Base-by-base conservation (phyloP, 2,113 vertebrate genomes). In the Chascanopsetta lugubris region DNA sequence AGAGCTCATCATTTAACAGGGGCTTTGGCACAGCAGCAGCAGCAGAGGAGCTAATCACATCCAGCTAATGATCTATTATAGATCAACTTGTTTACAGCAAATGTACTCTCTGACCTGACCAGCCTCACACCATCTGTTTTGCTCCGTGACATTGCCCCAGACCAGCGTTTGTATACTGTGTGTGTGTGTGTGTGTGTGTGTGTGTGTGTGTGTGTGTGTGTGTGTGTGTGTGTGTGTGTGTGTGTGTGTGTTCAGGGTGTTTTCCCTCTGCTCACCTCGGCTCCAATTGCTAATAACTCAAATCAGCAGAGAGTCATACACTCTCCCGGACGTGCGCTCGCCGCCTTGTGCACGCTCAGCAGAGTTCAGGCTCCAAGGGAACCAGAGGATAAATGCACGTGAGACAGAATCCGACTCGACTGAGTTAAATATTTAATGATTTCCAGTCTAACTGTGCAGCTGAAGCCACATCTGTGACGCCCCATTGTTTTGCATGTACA, bases 261-360 rank as follows among this genome's bases (percentile, higher is more conserved):
- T 57, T 48, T 63, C 22, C 68, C 61, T 61, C 25, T 0, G 30
- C 47, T 70, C 27, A 1, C 58, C 79, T 63, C 65, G 3, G 58
- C 77, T 79, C 69, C 57, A 83, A 75, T 67, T 67, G 77, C 76
- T 89, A 89, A 88, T 85, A 73, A 80, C 76, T 84, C 78, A 75
- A 84, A 88, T 86, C 80, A 86, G 71, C 34, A 24, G 21, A 82
- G 80, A 83, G 79, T 85, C 87, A 89, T 80, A 83, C n/a, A n/a
- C n/a, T n/a, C 69, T 74, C 47, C 22, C 0, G 8, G 26, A 15
- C 3, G 8, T 65, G 47, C 25, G 62, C 4, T 21, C 26, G 34
- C 42, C 21, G n/a, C 0, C 42, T 5, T 1, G 42, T 18, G 15
- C n/a, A 42, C 38, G n/a, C 18, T 10, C 20, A 45, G 36, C 50